Conservation (phyloP, 2,113 vertebrate species). For the Rhadina sibilatrix region DNA sequence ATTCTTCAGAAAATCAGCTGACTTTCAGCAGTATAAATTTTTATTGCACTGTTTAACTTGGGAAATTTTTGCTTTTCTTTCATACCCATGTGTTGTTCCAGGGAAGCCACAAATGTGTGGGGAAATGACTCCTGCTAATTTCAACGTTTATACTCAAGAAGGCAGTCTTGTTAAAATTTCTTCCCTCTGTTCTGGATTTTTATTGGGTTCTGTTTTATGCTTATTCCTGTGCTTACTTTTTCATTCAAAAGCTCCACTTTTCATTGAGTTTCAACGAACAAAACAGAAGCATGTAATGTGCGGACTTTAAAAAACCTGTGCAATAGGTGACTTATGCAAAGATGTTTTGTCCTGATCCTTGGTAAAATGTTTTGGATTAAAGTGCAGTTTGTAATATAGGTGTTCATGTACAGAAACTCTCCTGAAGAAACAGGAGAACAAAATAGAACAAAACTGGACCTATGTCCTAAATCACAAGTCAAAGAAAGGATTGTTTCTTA, state of each 20-base stretch:
- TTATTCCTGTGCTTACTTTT: not conserved
- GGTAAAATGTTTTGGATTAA: not conserved
- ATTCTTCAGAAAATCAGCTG: not conserved
- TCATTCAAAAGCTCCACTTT: not conserved
- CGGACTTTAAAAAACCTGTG: not conserved
- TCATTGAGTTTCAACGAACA: not conserved
- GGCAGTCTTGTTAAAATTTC: not conserved
- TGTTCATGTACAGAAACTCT: not conserved
- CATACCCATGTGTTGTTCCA: not conserved
- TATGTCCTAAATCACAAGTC: not conserved
- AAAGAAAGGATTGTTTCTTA: not conserved
- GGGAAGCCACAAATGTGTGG: not conserved
- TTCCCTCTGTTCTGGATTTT: not conserved
- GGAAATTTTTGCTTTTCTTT: not conserved
- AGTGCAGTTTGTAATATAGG: not conserved
- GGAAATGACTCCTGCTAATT: not conserved
- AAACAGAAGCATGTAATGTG: not conserved
- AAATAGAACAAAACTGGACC: not conserved
- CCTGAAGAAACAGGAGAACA: not conserved
- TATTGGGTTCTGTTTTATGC: not conserved
- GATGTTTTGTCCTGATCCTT: not conserved
- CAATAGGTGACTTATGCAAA: not conserved
- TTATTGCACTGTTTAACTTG: not conserved
- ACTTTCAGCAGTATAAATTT: not conserved
- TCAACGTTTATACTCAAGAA: not conserved